A percentile compares a stretch with the other conserved stretches of the same genome.
These are phyloP conservation scores for Troides helena DNA, from an alignment of 2,888 invertebrate genomes.

Conservation along the genomic window DNA sequence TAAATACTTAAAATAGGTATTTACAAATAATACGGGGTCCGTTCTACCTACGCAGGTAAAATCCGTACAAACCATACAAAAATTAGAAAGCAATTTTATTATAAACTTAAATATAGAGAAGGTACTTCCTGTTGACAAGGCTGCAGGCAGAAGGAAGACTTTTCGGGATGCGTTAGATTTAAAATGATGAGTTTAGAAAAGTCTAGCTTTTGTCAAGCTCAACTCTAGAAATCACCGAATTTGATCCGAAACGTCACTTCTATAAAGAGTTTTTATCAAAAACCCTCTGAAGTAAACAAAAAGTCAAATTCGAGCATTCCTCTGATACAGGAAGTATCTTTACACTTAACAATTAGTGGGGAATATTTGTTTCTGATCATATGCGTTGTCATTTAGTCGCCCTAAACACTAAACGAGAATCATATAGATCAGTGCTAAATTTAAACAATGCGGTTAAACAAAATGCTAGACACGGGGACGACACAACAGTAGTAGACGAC, in stretches of 20 bases:
- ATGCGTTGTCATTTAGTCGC: slow-evolving; percentile 80
- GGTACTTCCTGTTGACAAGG: slow-evolving; percentile 40
- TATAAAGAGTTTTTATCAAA: slow-evolving; percentile 41
- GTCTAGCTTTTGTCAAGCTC: slow-evolving; percentile 26
- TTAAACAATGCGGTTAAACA: slow-evolving; percentile 4
- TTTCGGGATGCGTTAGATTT: slow-evolving; percentile 37
- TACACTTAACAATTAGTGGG: slow-evolving; percentile 58
- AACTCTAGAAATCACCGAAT: slow-evolving; percentile 45
- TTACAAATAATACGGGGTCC: slow-evolving; percentile 68
- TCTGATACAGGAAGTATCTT: slow-evolving; percentile 45
- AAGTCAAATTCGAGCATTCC: slow-evolving; percentile 27
- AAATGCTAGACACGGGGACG: slow-evolving; percentile 15
- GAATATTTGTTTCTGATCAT: slow-evolving; percentile 68
- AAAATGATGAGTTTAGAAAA: slow-evolving; percentile 40
- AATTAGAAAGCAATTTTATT: slow-evolving; percentile 67
- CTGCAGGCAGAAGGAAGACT: slow-evolving; percentile 36
- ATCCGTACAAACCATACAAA: slow-evolving; percentile 73
- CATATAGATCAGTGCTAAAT: slow-evolving; percentile 56
- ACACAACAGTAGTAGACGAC: slow-evolving; percentile 7
- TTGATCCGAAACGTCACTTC: slow-evolving; percentile 42
- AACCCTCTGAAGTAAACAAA: slow-evolving; percentile 42
- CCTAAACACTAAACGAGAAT: slow-evolving; percentile 78
- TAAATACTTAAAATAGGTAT: slow-evolving; percentile 75
- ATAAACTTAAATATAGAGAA: slow-evolving; percentile 45
- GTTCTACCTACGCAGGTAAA: slow-evolving; percentile 79